Conservation (phyloP, 2,888 invertebrate species). For the Halocaridina rubra region DNA sequence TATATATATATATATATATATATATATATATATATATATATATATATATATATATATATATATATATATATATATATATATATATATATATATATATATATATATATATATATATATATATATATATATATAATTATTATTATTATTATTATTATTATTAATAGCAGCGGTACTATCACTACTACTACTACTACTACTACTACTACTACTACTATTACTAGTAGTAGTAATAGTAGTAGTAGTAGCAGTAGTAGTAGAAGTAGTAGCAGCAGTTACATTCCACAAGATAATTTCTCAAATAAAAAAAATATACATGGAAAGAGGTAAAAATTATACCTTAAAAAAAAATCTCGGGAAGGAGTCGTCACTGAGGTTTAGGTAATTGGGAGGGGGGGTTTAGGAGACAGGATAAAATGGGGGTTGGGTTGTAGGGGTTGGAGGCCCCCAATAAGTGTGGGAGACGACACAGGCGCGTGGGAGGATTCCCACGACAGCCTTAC, state of each 20-base stretch:
- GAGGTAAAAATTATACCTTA: too few species aligned
- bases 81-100: conserved; percentile 19
- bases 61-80: conserved; percentile 36
- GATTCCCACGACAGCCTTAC: neutral
- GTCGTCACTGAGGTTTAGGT: too few species aligned
- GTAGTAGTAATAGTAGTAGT: too few species aligned
- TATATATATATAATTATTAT: neutral
- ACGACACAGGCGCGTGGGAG: neutral
- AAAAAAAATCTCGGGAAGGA: too few species aligned
- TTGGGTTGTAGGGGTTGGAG: neutral
- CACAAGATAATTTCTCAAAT: too few species aligned
- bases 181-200: too few species aligned
- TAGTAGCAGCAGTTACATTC: too few species aligned
- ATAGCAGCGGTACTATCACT: neutral
- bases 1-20: conserved; percentile 20
- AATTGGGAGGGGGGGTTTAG: neutral
- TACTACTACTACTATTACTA: too few species aligned
- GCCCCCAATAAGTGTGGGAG: neutral
- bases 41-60: conserved; percentile 36
- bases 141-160: neutral
- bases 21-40: conserved; percentile 38
- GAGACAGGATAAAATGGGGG: neutral
- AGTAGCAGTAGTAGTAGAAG: too few species aligned
- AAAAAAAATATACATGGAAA: too few species aligned
- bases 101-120: conserved; percentile 19